Conservation (phyloP, 2,113 vertebrate species). For the Theropithecus gelada region DNA sequence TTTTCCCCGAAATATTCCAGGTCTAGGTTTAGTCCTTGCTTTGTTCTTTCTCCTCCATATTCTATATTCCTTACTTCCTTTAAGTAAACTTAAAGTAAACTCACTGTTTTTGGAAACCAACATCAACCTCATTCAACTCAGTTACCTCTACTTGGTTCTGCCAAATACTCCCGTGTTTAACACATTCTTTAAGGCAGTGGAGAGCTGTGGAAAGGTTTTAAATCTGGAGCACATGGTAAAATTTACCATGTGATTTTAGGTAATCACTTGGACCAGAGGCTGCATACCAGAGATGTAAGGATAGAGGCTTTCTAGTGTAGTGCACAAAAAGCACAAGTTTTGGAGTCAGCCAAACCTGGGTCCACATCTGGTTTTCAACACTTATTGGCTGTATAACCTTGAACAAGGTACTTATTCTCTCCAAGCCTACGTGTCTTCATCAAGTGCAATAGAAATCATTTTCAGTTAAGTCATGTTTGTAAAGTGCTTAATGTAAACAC, state of each 20-base stretch:
- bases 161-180: not conserved
- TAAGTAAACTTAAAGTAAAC: constrained; percentile 14
- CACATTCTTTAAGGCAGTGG: not conserved
- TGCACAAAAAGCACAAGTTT: not conserved
- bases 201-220: not conserved
- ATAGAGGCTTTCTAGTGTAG: not conserved
- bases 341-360: not conserved
- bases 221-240: not conserved
- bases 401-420: not conserved
- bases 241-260: not conserved
- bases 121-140: not conserved
- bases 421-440: not conserved
- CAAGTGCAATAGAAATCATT: not conserved
- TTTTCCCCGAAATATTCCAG: not conserved
- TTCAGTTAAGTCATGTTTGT: not conserved
- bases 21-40: not conserved
- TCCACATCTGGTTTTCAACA: not conserved
- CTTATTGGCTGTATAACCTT: not conserved
- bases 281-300: not conserved
- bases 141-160: not conserved
- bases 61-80: not conserved
- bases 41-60: not conserved
- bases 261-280: not conserved
- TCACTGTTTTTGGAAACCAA: not conserved
- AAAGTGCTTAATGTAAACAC: not conserved